These are phyloP conservation scores for Chalcosyrphus nemorum DNA, from an alignment of 2,888 invertebrate genomes.

Conservation along the genomic window DNA sequence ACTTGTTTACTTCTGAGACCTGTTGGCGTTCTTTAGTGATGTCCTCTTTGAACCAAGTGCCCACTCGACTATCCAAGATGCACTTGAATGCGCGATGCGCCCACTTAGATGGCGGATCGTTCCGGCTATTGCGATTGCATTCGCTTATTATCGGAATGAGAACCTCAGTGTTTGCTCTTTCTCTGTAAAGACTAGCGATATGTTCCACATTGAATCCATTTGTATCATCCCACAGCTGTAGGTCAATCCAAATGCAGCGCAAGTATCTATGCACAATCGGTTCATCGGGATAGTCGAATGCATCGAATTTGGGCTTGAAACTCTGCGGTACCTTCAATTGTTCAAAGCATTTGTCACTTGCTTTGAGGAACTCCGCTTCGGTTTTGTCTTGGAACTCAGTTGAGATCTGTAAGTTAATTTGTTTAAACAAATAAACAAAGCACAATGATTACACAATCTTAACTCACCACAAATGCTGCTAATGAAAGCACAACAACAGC, in stretches of 20 bases:
- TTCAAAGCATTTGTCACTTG: slow-evolving; percentile 56
- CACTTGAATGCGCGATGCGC: slow-evolving; percentile 73
- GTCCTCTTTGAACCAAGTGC: slow-evolving; percentile 75
- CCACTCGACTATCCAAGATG: slow-evolving; percentile 74
- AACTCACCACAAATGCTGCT: too few relatives aligned
- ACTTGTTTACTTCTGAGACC: background rate
- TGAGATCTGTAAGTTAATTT: background rate
- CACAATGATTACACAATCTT: background rate
- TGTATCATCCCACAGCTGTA: slow-evolving; percentile 74
- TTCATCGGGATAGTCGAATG: slow-evolving; percentile 74
- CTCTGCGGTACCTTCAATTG: slow-evolving; percentile 42
- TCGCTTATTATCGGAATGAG: slow-evolving; percentile 74
- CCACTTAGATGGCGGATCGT: slow-evolving; percentile 72
- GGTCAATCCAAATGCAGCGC: slow-evolving; percentile 73
- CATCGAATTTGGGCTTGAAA: slow-evolving; percentile 35
- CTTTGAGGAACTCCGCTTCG: slow-evolving; percentile 64
- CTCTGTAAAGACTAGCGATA: slow-evolving; percentile 73
- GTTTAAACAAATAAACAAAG: background rate
- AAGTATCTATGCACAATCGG: slow-evolving; percentile 73
- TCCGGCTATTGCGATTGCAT: slow-evolving; percentile 74
- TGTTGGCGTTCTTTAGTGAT: slow-evolving; percentile 44
- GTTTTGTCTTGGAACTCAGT: slow-evolving; percentile 27
- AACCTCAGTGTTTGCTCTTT: slow-evolving; percentile 73
- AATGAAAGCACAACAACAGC: slow-evolving; percentile 1
- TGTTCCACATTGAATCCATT: slow-evolving; percentile 74